phyloP scores from a whole-genome alignment of 2,888 invertebrate genomes.

The Drosophila robusta region DNA sequence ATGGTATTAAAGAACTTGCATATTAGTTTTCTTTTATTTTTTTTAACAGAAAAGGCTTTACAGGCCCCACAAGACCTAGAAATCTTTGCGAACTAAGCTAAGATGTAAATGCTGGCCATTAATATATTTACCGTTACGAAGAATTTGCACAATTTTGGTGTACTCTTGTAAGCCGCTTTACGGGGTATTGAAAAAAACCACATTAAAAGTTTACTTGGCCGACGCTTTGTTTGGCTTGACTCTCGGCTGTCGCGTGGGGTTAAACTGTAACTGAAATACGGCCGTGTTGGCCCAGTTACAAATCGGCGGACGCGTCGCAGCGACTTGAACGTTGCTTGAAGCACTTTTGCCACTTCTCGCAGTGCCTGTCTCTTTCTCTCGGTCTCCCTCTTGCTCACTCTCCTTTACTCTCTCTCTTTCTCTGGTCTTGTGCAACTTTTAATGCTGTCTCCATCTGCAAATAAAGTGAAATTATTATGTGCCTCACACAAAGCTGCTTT shows the following conservation, averaged over 20 bases:
- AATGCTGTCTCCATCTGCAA: constrained; percentile 53
- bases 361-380: constrained; percentile 3
- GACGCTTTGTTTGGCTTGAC: constrained; percentile 70
- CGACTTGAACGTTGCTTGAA: constrained; percentile 31
- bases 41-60: no score
- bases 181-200: constrained; percentile 45
- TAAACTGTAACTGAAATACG: constrained; percentile 69
- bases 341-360: constrained; percentile 75
- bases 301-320: constrained; percentile 64
- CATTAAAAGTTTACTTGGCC: constrained; percentile 79
- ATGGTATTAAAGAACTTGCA: no score
- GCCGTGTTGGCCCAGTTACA: constrained; percentile 72
- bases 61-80: no score
- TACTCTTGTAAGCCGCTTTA: not conserved
- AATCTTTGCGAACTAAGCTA: no score
- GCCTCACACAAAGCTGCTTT: constrained; percentile 62
- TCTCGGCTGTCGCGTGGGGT: constrained; percentile 64
- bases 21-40: no score
- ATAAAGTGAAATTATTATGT: constrained; percentile 78
- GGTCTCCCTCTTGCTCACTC: constrained; percentile 1
- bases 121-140: not conserved
- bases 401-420: not conserved
- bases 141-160: no score
- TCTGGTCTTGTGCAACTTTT: constrained; percentile 54
- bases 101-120: no score